Evolutionary conservation across 92 coral and sea anemone genomes (phyloP), one percentile per base, ranked within the genome.

Genomic region (Porites rus): DNA sequence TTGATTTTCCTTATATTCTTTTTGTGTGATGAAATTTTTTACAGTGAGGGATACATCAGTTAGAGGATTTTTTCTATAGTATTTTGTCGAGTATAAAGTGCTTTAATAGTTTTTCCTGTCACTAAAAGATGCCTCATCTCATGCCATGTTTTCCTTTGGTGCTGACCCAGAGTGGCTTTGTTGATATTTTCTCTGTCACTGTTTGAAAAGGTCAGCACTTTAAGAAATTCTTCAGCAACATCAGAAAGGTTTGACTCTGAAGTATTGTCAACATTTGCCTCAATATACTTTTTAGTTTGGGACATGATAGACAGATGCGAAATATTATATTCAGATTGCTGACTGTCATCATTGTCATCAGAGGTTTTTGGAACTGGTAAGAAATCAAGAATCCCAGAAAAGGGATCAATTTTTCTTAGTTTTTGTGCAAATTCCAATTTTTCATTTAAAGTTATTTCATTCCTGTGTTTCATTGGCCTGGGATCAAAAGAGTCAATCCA

Each of bases 401-500:
- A 18, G 80, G 83, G 73, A 79, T 93, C 93, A 67, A 93, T 79
- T 86, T 87, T 85, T 62, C 65, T 68, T 14, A 80, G 92, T 82
- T 87, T 88, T 6, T 31, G 72, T 60, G 93, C 79, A 84, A 93
- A 87, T 14, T 60, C 68, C 7, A 59, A 4, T 87, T 93, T 75
- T 4, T 72, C 81, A 59, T 77, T 63, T 38, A 53, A 13, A 20
- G 90, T 72, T 62, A 80, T 72, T 85, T 93, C 94, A 18, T 68
- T 69, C 65, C 93, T 76, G 22, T 89, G 87, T 71, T 93, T 90
- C 73, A 75, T 83, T 16, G 92, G 93, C 51, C 96, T 84, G 11
- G 93, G 92, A 61, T 93, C 90, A 82, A 89, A 92, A 10, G 90
- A 87, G 75, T 93, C 92, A 67, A 93, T 90, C 93, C 96, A 93